phyloP scores from a whole-genome alignment of 2,113 vertebrate genomes.

The Ptilorrhoa leucosticta region DNA sequence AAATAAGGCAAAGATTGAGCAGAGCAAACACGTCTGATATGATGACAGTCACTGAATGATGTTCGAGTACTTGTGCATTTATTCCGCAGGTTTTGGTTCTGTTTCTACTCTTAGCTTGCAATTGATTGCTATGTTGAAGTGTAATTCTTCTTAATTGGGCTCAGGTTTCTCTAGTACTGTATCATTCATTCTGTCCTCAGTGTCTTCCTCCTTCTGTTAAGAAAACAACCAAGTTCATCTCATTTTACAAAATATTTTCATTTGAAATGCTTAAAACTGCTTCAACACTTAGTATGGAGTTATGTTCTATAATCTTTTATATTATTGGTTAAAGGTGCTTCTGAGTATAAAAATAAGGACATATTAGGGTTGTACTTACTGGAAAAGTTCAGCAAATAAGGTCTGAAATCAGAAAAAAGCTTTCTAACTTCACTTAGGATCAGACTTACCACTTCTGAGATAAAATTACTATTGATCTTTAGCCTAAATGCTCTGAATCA shows the following conservation, averaged over 20 bases:
- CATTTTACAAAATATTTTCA: not conserved
- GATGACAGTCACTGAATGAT: not conserved
- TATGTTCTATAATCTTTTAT: not conserved
- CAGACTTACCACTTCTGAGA: not conserved
- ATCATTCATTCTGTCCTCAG: not conserved
- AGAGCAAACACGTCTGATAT: not conserved
- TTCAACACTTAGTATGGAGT: not conserved
- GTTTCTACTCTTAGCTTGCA: not conserved
- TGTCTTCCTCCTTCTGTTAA: not conserved
- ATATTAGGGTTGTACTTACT: not conserved
- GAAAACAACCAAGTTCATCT: not conserved
- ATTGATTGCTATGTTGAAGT: not conserved
- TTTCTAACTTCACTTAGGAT: not conserved
- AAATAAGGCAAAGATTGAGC: not conserved
- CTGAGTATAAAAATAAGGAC: not conserved
- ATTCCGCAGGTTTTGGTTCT: not conserved
- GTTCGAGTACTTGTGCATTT: not conserved
- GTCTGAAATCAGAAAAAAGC: not conserved
- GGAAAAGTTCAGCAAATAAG: not conserved
- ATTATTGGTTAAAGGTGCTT: not conserved
- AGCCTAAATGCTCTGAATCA: not conserved
- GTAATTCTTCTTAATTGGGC: not conserved
- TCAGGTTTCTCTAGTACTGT: not conserved
- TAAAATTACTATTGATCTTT: not conserved
- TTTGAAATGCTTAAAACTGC: not conserved